A percentile compares a stretch with the other conserved stretches of the same genome.
phyloP scores from a whole-genome alignment of 2,113 vertebrate genomes.

The Asarcornis scutulata region DNA sequence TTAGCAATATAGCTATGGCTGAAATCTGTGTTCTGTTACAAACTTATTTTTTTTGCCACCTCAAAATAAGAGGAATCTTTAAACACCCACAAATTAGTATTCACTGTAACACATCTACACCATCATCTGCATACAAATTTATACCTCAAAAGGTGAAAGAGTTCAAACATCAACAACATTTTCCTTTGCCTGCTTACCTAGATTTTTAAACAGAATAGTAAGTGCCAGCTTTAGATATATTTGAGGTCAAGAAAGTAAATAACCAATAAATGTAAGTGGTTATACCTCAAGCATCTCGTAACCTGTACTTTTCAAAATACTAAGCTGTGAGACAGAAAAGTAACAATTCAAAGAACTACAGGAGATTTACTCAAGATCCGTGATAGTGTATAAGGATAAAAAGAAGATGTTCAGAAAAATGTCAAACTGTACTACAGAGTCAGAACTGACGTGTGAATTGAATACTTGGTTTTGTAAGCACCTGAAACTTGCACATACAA shows the following conservation, averaged over 20 bases:
- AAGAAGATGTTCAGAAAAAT: background rate
- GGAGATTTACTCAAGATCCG: background rate
- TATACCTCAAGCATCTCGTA: background rate
- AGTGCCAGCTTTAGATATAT: background rate
- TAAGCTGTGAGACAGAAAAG: background rate
- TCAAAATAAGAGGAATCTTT: background rate
- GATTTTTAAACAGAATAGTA: background rate
- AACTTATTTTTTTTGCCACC: background rate
- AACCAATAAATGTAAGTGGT: background rate
- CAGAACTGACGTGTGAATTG: background rate
- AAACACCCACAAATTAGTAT: background rate
- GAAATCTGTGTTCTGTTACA: background rate
- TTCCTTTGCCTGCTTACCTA: background rate
- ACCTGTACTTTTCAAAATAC: background rate
- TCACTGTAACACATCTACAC: background rate
- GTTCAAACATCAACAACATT: background rate
- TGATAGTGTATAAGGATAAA: background rate
- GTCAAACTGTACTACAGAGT: background rate
- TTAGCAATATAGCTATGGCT: background rate
- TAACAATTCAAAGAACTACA: background rate
- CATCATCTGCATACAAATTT: background rate
- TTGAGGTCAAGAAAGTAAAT: background rate
- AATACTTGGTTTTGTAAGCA: background rate
- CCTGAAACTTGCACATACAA: background rate
- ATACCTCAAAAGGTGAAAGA: background rate